A percentile compares a stretch with the other conserved stretches of the same genome.
phyloP scores from a whole-genome alignment of 2,797 vertebrate genomes.

The Momotus momota region DNA sequence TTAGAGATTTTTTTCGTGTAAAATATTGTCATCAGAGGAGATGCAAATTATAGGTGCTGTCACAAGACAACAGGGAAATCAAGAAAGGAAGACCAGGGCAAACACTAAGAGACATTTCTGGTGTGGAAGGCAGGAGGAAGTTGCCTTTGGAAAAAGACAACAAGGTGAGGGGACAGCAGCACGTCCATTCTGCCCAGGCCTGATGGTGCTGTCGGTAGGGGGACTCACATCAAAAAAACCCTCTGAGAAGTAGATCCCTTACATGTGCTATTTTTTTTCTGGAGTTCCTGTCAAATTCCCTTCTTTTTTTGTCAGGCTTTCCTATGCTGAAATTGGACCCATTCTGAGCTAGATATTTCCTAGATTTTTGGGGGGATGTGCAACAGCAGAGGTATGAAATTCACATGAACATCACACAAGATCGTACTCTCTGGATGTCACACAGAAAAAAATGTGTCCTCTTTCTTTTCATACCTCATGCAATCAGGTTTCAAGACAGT shows the following conservation, averaged over 20 bases:
- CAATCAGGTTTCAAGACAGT: not conserved
- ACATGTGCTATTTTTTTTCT: not conserved
- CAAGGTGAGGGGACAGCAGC: not conserved
- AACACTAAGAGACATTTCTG: not conserved
- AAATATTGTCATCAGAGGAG: not conserved
- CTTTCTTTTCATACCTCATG: not conserved
- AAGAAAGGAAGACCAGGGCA: not conserved
- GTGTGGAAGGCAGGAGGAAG: not conserved
- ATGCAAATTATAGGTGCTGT: not conserved
- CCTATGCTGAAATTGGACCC: not conserved
- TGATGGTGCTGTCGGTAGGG: not conserved
- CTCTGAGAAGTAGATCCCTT: rapidly evolving
- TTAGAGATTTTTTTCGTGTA: not conserved
- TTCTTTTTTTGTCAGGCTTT: not conserved
- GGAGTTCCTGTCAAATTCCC: not conserved
- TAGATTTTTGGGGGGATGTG: rapidly evolving
- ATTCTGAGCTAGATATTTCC: not conserved
- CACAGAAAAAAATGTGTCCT: not conserved
- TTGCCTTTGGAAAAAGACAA: not conserved
- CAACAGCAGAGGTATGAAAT: not conserved
- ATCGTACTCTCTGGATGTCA: not conserved
- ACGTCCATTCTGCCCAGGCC: not conserved
- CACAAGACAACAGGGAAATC: not conserved
- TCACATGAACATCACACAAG: not conserved
- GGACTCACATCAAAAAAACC: not conserved